A percentile compares a stretch with the other conserved stretches of the same genome.
These are phyloP conservation scores for Ctenomys sociabilis DNA, from an alignment of 2,113 vertebrate genomes.

Conservation along the genomic window DNA sequence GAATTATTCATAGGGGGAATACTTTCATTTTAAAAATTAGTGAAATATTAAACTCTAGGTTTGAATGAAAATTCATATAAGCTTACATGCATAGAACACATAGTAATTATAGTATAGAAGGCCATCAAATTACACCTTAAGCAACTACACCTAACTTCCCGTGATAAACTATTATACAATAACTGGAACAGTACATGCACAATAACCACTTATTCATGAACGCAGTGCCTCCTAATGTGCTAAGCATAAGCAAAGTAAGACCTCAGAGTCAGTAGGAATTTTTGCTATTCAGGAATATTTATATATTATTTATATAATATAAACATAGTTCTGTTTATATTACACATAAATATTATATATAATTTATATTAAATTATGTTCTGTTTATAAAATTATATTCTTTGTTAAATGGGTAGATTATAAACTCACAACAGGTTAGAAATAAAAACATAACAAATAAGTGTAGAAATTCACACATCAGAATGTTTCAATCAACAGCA, in stretches of 20 bases:
- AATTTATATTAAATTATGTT: too few relatives aligned
- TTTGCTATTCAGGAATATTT: slow-evolving; percentile 37
- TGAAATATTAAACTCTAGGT: slow-evolving; percentile 35
- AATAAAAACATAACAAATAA: slow-evolving; percentile 33
- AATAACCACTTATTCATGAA: background rate
- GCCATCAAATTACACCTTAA: background rate
- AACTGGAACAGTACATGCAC: background rate
- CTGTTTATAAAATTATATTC: background rate
- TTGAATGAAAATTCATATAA: background rate
- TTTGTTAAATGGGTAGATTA: background rate
- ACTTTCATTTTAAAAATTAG: background rate
- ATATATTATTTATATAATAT: too few relatives aligned
- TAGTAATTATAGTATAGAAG: slow-evolving; percentile 31
- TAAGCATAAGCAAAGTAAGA: background rate
- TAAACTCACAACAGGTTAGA: background rate
- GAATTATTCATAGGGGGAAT: slow-evolving; percentile 21
- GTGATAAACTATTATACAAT: background rate
- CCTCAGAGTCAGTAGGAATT: background rate
- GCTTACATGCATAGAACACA: background rate
- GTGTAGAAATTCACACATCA: background rate
- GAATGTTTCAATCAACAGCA: background rate
- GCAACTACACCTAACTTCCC: background rate
- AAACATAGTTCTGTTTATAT: too few relatives aligned
- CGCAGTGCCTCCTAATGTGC: background rate
- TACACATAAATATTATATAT: too few relatives aligned